A percentile compares a stretch with the other conserved stretches of the same genome.
phyloP scores from a whole-genome alignment of 2,797 vertebrate genomes.

The Champsocephalus gunnari region DNA sequence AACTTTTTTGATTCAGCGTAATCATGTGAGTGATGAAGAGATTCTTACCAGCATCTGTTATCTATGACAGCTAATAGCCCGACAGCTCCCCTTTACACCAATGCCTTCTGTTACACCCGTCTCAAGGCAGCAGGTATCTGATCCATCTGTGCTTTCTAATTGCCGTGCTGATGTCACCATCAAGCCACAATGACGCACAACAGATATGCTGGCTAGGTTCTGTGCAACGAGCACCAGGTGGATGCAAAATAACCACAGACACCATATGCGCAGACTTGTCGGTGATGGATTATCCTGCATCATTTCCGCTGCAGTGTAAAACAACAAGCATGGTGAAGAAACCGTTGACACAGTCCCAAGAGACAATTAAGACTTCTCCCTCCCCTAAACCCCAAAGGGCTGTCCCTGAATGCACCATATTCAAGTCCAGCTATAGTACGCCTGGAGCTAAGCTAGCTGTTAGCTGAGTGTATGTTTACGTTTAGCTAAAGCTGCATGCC shows the following conservation, averaged over 20 bases:
- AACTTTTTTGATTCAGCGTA: background rate
- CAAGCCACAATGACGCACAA: background rate
- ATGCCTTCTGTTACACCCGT: background rate
- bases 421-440: background rate
- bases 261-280: background rate
- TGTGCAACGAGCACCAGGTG: background rate
- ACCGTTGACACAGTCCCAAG: background rate
- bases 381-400: background rate
- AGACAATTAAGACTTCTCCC: background rate
- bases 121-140: background rate
- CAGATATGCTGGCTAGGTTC: background rate
- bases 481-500: too few species aligned
- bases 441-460: background rate
- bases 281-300: background rate
- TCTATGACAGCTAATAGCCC: background rate
- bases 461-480: background rate
- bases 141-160: background rate
- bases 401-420: background rate
- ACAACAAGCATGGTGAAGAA: background rate
- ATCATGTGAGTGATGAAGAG: background rate
- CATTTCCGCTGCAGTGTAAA: background rate
- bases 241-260: constrained; percentile 4
- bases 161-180: background rate
- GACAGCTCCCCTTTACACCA: background rate
- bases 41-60: background rate